These are phyloP conservation scores for Chiloscyllium punctatum DNA, from an alignment of 2,797 vertebrate species.

Conservation along the genomic window DNA sequence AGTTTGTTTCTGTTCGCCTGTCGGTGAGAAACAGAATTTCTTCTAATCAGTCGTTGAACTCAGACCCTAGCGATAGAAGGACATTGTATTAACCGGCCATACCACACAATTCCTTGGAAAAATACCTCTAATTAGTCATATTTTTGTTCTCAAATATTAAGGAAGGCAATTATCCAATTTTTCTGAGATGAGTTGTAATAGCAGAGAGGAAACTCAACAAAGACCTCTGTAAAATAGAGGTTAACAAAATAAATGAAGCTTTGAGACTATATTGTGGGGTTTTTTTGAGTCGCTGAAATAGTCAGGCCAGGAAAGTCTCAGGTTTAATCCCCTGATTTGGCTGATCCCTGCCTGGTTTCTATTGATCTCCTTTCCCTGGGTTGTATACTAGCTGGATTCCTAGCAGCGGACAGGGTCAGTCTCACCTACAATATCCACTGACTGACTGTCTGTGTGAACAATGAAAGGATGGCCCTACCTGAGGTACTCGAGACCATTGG, in stretches of 20 bases:
- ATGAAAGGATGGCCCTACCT: not conserved
- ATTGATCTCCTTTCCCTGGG: not conserved
- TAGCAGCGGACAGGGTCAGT: not conserved
- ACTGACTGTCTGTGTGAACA: not conserved
- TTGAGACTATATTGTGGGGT: not conserved
- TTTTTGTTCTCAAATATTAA: not conserved
- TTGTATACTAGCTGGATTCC: not conserved
- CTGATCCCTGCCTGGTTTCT: not conserved
- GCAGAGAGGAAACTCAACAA: not conserved
- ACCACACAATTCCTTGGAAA: not conserved
- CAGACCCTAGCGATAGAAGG: not conserved
- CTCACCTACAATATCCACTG: not conserved
- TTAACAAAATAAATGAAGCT: not conserved
- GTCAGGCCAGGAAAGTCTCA: not conserved
- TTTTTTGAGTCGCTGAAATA: not conserved
- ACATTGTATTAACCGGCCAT: not conserved
- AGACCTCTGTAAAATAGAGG: not conserved
- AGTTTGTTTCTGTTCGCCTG: not conserved
- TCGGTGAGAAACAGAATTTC: not conserved
- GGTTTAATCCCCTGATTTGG: not conserved
- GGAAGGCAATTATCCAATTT: not conserved
- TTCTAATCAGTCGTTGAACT: not conserved
- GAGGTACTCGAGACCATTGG: not conserved
- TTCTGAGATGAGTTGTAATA: not conserved
- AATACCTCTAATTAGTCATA: not conserved